Conservation (phyloP, 2,797 vertebrate genomes). For the Oreortyx pictus region DNA sequence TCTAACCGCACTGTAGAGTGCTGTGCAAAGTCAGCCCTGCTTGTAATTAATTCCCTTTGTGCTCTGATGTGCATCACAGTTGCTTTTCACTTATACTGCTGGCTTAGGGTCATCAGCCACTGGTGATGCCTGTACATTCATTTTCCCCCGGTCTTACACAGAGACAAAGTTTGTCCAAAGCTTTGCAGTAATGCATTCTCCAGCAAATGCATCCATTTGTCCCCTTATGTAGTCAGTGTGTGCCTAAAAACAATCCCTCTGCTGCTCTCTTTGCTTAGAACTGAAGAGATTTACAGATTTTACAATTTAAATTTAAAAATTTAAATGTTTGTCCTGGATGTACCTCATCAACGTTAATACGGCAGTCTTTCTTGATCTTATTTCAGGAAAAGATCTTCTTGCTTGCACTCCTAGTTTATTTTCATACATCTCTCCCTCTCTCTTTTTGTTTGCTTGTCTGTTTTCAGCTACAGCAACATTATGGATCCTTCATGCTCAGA, state of each 20-base stretch:
- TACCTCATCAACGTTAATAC: background rate
- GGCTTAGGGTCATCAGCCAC: background rate
- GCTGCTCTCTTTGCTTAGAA: background rate
- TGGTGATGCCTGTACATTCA: background rate
- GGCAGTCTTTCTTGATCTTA: background rate
- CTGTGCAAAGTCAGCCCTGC: background rate
- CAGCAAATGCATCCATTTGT: background rate
- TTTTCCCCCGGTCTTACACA: background rate
- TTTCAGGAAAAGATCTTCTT: background rate
- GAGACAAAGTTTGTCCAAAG: background rate
- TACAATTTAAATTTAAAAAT: background rate
- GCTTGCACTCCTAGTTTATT: background rate
- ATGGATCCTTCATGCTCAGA: background rate
- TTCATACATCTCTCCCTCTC: background rate
- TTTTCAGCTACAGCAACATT: background rate
- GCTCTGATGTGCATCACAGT: background rate
- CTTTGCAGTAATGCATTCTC: background rate
- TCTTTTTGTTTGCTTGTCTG: background rate
- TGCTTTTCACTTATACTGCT: background rate
- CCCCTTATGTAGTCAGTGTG: background rate
- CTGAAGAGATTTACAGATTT: background rate
- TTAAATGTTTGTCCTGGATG: background rate
- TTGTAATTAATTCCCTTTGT: background rate
- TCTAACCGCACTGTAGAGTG: fast-evolving
- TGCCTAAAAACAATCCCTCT: background rate